phyloP scores from a whole-genome alignment of 2,888 invertebrate genomes.

The Drosophila neutralis region DNA sequence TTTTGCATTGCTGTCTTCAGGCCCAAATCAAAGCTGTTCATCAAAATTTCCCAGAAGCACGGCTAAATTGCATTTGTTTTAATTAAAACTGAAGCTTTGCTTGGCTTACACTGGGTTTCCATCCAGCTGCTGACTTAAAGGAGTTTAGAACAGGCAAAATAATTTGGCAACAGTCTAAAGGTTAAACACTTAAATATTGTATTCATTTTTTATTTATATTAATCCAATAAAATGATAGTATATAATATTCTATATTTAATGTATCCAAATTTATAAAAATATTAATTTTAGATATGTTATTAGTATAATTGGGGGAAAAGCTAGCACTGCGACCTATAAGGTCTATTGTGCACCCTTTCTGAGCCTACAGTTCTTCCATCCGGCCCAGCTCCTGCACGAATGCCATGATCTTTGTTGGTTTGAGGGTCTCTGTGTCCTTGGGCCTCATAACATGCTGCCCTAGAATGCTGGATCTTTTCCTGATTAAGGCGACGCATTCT shows the following conservation, averaged over 20 bases:
- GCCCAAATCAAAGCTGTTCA: constrained; percentile 62
- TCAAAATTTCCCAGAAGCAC: constrained; percentile 58
- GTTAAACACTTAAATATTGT: not conserved
- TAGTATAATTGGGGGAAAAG: too few relatives aligned
- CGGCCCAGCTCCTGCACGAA: too few relatives aligned
- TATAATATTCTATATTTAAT: not conserved
- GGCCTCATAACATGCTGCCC: too few relatives aligned
- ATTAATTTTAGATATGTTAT: not conserved
- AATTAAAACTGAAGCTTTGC: constrained; percentile 63
- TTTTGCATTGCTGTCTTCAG: constrained; percentile 18
- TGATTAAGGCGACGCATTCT: too few relatives aligned
- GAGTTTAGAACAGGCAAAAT: not conserved
- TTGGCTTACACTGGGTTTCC: constrained; percentile 11
- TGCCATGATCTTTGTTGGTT: too few relatives aligned
- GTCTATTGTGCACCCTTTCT: too few relatives aligned
- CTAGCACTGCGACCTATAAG: too few relatives aligned
- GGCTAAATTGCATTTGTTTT: constrained; percentile 75
- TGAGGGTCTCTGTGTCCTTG: too few relatives aligned
- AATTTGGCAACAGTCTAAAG: constrained; percentile 4
- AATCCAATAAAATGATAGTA: not conserved
- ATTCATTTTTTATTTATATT: not conserved
- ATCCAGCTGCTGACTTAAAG: constrained; percentile 7
- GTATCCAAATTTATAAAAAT: not conserved
- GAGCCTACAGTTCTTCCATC: too few relatives aligned
- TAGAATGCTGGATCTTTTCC: too few relatives aligned